Base-by-base conservation (phyloP, 2,888 invertebrate species). In the Epinotia nisella region DNA sequence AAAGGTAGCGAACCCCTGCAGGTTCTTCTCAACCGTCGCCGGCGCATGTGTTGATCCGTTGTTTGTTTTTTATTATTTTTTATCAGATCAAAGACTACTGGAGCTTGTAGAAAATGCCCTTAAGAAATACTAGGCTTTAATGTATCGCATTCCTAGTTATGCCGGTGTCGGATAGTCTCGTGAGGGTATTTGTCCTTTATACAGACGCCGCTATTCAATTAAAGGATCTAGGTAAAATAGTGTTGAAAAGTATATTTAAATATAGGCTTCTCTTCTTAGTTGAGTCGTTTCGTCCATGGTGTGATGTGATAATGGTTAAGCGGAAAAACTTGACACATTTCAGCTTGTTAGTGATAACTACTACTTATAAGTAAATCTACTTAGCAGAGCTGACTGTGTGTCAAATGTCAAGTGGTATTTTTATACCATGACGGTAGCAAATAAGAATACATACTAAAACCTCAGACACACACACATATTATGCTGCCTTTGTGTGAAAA, bases 21-120 rank as follows among this genome's bases (percentile, higher is more conserved):
- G 80, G 78, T 83, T 88, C 83, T 85, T 86, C 83, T 84, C 79
- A 85, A 85, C 87, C 81, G 80, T 73, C 78, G 76, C 78, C 79
- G 62, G 80, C 83, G 81, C 85, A 84, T 82, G 82, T 83, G 79
- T 81, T 80, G 82, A 81, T 81, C 80, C 79, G 80, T 83, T 83
- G 82, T 83, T 84, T 84, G 78, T 83, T 86, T 84, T 78, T 81
- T 77, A 61, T 75, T 61, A 64, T 62, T 75, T 76, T 82, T 82
- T 80, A 84, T 83, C 83, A 83, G 84, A 87, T 85, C 80, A 80
- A 78, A 67, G 71, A 72, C 72, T 72, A 71, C 71, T 68, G 68
- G 65, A 56, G 56, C 69, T 62, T 56, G 49, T 41, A 19, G 56
- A 51, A 29, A 49, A 62, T 29, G 51, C 11, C 35, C 59, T 53